Conservation (phyloP, 2,113 vertebrate species). For the Rhagologus leucostigma region DNA sequence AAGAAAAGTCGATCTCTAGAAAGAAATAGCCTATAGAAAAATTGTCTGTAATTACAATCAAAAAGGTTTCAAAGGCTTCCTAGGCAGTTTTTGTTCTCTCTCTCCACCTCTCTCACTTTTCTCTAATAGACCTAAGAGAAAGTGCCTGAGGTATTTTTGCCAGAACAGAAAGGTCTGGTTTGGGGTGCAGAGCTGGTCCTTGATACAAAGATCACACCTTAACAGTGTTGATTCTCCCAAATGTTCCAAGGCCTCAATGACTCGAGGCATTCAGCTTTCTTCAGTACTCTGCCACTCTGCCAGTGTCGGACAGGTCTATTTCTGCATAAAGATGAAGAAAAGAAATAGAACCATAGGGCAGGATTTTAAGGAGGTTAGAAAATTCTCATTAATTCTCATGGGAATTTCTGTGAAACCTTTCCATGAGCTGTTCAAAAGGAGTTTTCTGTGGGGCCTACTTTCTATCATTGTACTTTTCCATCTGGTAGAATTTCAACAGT, state of each 20-base stretch:
- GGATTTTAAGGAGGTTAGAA: neutral
- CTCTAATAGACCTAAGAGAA: neutral
- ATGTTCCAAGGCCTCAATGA: neutral
- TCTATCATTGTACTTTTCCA: neutral
- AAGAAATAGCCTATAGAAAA: neutral
- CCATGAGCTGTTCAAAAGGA: neutral
- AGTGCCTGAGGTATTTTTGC: neutral
- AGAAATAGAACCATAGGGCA: neutral
- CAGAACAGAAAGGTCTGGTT: neutral
- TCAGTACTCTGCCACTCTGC: neutral
- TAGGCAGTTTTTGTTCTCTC: neutral
- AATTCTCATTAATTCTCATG: neutral
- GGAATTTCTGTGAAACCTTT: neutral
- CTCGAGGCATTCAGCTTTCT: neutral
- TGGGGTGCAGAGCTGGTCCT: neutral
- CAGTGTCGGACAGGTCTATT: neutral
- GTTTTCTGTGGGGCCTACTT: neutral
- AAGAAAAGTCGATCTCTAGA: neutral
- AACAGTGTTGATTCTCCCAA: neutral
- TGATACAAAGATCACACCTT: neutral
- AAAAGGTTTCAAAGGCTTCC: constrained; percentile 2
- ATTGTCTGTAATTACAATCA: constrained; percentile 26
- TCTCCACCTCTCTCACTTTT: neutral
- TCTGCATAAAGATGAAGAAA: neutral
- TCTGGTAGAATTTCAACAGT: neutral